Evolutionary conservation across 2,888 invertebrate genomes (phyloP), one percentile per base, ranked within the genome.

Genomic region (Sarcophaga rosellei): DNA sequence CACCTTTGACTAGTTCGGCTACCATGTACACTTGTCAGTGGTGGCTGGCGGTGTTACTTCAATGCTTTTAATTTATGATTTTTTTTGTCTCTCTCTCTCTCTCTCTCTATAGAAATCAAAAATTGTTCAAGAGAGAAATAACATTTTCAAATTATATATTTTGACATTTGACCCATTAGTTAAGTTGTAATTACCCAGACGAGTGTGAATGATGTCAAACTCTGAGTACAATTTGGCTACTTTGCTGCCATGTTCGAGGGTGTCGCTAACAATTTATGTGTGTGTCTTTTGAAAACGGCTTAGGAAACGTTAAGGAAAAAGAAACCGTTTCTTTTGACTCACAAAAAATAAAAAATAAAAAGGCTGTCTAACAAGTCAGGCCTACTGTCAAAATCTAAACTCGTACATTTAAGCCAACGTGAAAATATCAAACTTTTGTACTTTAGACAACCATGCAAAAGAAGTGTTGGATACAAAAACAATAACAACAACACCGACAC

Each of bases 101-200:
- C 15, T 66, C 12, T 35, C 17, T 21, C 20, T 15, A 25, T 25
- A 79, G 8, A 53, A 53, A 53, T 23, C 61, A 25, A 80, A 20
- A 72, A 76, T 20, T 15, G 20, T 53, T 57, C 21, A 63, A 20
- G 10, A 10, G 35, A 10, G 25, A 63, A 17, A 45, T 57, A 61
- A 47, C 20, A 47, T 65, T 65, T 85, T 70, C 61, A 75, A 61
- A 73, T 63, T 79, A 69, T 80, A 83, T 70, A 70, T 81, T 83
- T 74, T 86, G 77, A 83, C 83, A 83, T 86, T 76, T 86, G 86
- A 81, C 83, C 86, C 66, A 84, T 79, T 79, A 84, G 83, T 84
- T 79, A 84, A 79, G 74, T 75, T 84, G 69, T 74, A 84, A 84
- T 84, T 84, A 84, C 25, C 83, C 69, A 79, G 62, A 69, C 74